Conservation (phyloP, 1,140 invertebrate genomes). For the Goniozus legneri region DNA sequence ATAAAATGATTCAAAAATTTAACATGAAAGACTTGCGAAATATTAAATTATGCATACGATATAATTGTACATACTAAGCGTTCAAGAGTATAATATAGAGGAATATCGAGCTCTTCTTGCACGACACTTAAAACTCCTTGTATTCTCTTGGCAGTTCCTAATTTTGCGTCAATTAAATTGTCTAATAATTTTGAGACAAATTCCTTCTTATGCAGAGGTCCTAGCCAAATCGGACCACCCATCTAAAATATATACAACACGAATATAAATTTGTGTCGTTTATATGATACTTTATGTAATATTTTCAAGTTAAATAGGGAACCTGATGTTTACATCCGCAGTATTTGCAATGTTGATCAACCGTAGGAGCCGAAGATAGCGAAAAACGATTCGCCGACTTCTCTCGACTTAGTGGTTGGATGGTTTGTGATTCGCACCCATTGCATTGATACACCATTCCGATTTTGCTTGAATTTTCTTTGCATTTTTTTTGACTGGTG, state of each 20-base stretch:
- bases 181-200: slow-evolving; percentile 66
- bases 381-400: slow-evolving; percentile 58
- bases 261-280: too few species aligned
- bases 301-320: slow-evolving; percentile 14
- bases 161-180: slow-evolving; percentile 46
- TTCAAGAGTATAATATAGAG: slow-evolving; percentile 82
- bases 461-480: slow-evolving; percentile 78
- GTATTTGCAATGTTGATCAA: slow-evolving; percentile 67
- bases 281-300: slow-evolving; percentile 5
- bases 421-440: slow-evolving; percentile 75
- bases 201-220: slow-evolving; percentile 71
- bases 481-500: slow-evolving; percentile 77
- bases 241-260: slow-evolving; percentile 56
- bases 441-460: slow-evolving; percentile 85
- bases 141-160: slow-evolving; percentile 74
- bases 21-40: neutral
- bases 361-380: slow-evolving; percentile 65
- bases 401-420: slow-evolving; percentile 73
- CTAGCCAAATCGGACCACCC: slow-evolving; percentile 93
- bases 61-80: slow-evolving; percentile 42
- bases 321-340: slow-evolving; percentile 72
- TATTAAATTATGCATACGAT: slow-evolving; percentile 1
- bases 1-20: neutral
- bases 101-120: slow-evolving; percentile 80
- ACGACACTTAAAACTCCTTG: slow-evolving; percentile 69